phyloP scores from a whole-genome alignment of 2,797 vertebrate genomes.

The Limosa lapponica region DNA sequence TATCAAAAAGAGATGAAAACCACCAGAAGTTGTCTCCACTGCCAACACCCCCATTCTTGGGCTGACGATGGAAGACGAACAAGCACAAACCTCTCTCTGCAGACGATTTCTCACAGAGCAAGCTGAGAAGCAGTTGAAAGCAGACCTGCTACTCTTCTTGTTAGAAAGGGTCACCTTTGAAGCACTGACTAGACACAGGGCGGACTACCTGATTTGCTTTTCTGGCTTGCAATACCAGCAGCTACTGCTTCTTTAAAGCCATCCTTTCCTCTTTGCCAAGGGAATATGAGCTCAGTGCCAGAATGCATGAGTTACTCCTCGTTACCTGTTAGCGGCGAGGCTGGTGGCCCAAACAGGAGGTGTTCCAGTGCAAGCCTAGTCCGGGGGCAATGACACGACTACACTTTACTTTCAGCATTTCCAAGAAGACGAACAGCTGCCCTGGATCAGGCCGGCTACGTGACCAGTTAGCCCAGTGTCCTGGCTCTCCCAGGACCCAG shows the following conservation, averaged over 20 bases:
- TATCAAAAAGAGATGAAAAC: not conserved
- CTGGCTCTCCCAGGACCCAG: not conserved
- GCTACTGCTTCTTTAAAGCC: not conserved
- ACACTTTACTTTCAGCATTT: not conserved
- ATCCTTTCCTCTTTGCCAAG: not conserved
- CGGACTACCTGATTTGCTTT: not conserved
- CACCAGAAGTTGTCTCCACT: not conserved
- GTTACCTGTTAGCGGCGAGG: fast-evolving
- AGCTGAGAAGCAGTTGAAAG: not conserved
- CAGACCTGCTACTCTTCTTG: not conserved
- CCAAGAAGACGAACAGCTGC: not conserved
- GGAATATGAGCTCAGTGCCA: not conserved
- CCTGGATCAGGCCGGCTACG: not conserved
- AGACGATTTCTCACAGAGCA: not conserved
- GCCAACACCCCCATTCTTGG: not conserved
- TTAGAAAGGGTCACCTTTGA: not conserved
- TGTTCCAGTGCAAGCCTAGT: not conserved
- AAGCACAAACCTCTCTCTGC: not conserved
- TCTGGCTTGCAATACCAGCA: not conserved
- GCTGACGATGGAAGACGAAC: not conserved
- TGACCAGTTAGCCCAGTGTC: not conserved
- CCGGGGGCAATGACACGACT: not conserved
- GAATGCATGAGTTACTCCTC: not conserved
- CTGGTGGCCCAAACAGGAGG: not conserved
- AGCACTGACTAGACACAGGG: not conserved